Percentiles rank a stretch among this genome's conserved stretches.
Conservation (phyloP, 2,113 vertebrate species). For the Sturnus vulgaris region DNA sequence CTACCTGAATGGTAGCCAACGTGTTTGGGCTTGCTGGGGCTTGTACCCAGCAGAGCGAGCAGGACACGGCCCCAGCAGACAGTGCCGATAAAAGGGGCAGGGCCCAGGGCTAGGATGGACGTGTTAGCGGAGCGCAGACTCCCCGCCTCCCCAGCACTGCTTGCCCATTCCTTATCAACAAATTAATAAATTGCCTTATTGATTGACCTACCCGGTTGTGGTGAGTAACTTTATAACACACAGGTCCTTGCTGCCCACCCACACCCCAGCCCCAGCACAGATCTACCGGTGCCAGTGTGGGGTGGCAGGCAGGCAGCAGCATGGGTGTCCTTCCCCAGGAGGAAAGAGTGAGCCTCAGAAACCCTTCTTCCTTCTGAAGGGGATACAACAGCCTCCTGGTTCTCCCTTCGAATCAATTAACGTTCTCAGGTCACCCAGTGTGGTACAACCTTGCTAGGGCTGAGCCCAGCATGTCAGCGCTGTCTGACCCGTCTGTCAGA, state of each 20-base stretch:
- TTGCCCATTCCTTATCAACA: too few relatives aligned
- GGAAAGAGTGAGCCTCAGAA: not conserved
- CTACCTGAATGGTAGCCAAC: too few relatives aligned
- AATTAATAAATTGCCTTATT: too few relatives aligned
- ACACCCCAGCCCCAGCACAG: not conserved
- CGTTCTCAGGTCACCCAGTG: accelerated
- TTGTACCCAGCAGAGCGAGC: too few relatives aligned
- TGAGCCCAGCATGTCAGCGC: not conserved
- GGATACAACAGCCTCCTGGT: not conserved
- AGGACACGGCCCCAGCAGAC: too few relatives aligned
- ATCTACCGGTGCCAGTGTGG: accelerated
- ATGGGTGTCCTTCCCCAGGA: not conserved
- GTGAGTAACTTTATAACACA: too few relatives aligned
- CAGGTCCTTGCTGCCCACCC: not conserved
- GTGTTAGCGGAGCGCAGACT: too few relatives aligned
- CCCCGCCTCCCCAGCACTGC: too few relatives aligned
- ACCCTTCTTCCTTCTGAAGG: not conserved
- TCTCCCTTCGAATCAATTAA: not conserved
- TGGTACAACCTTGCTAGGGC: not conserved
- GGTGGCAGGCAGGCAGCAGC: not conserved
- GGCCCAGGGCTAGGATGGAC: too few relatives aligned
- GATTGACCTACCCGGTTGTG: too few relatives aligned
- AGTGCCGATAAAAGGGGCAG: too few relatives aligned
- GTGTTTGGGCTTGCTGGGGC: too few relatives aligned
- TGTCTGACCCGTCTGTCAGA: not conserved